phyloP scores from a whole-genome alignment of 2,797 vertebrate genomes.

The Gymnothorax reevesii region DNA sequence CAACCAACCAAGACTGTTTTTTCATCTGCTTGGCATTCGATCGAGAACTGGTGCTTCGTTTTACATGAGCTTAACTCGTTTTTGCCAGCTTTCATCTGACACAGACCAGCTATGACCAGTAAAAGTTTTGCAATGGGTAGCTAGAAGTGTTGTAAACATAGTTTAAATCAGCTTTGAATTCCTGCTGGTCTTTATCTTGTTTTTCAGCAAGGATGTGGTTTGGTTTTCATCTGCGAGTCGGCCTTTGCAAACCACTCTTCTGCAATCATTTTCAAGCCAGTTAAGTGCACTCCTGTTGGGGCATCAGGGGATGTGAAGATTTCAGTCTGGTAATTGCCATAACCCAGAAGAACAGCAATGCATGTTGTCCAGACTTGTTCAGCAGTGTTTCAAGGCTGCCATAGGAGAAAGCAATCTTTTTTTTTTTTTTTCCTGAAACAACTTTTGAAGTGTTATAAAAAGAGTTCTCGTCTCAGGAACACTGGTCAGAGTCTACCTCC shows the following conservation, averaged over 20 bases:
- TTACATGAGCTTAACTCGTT: too few species aligned
- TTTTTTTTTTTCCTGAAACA: constrained; percentile 15
- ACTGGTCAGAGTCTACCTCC: background rate
- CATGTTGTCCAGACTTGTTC: background rate
- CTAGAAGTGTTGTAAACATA: too few species aligned
- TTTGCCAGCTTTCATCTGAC: too few species aligned
- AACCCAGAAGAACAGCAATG: constrained; percentile 41
- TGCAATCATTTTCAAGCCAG: background rate
- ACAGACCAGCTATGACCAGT: too few species aligned
- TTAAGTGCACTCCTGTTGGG: background rate
- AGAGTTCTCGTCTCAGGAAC: background rate
- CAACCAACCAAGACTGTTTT: too few species aligned
- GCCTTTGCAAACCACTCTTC: too few species aligned
- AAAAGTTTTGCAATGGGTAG: too few species aligned
- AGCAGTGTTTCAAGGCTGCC: constrained; percentile 18
- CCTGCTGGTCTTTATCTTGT: too few species aligned
- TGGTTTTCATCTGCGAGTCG: constrained; percentile 8
- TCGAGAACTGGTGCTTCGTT: too few species aligned
- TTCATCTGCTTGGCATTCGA: too few species aligned
- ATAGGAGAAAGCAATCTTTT: constrained; percentile 41
- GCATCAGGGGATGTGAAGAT: background rate
- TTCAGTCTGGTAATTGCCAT: constrained; percentile 19
- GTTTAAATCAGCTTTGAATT: too few species aligned
- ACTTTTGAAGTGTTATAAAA: background rate
- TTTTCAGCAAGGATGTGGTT: constrained; percentile 34